Conservation (phyloP, 1,140 invertebrate species). For the Condylostylus longicornis region DNA sequence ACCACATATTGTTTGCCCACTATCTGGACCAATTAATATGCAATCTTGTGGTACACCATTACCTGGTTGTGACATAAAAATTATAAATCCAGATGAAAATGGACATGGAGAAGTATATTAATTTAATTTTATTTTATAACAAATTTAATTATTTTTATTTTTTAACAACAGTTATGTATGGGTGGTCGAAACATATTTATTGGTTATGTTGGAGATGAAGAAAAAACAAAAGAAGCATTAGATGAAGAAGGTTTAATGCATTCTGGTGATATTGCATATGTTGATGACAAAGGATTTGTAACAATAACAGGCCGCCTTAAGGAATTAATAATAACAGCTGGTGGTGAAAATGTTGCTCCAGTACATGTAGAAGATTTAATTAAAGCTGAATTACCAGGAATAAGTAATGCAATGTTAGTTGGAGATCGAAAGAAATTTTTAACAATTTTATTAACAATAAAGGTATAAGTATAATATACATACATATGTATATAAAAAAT, state of each 20-base stretch:
- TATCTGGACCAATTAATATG: constrained; percentile 38
- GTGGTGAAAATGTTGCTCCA: constrained; percentile 84
- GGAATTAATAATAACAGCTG: constrained; percentile 83
- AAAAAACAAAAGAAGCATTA: constrained; percentile 57
- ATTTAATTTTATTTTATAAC: constrained; percentile 6
- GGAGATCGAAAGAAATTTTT: constrained; percentile 81
- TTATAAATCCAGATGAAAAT: constrained; percentile 51
- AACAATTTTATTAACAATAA: constrained; percentile 67
- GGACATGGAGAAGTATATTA: constrained; percentile 58
- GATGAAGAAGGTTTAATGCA: constrained; percentile 61
- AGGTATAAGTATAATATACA: constrained; percentile 37
- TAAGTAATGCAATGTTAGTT: constrained; percentile 74
- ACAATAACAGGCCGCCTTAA: constrained; percentile 77
- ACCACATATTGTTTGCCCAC: constrained; percentile 48
- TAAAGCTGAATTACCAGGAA: constrained; percentile 54
- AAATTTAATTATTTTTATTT: constrained; percentile 12
- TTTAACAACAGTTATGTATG: constrained; percentile 48
- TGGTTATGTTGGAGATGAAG: constrained; percentile 68
- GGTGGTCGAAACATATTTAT: constrained; percentile 74
- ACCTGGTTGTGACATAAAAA: constrained; percentile 49
- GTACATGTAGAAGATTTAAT: constrained; percentile 73
- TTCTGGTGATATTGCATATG: constrained; percentile 65
- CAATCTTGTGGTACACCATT: constrained; percentile 52
- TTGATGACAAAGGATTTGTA: constrained; percentile 58
- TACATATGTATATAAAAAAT: not conserved